Base-by-base conservation (phyloP, 2,888 invertebrate species). In the Sacculina carcini region DNA sequence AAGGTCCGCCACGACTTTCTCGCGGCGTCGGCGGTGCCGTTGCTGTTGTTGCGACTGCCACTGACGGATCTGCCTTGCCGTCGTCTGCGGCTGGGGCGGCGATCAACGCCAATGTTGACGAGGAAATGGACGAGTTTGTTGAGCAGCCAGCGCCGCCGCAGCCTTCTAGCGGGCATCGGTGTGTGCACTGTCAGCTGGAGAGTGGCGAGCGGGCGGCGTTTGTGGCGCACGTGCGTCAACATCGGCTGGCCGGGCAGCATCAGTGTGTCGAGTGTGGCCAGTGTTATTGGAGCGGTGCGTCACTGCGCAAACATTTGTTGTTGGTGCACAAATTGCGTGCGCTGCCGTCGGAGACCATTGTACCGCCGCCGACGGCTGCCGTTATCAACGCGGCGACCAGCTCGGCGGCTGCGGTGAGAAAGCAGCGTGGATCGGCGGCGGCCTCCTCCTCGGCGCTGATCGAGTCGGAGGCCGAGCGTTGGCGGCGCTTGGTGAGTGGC, bases 201-300 rank as follows among this genome's bases (percentile, higher is more conserved):
- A 44, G 28, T 7, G 44, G 29, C 28, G 44, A 14, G 28, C 44
- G 44, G 28, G 44, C 28, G 16, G 28, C n/a, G 10, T 44, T 44
- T 10, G 44, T 44, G 28, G 44, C 26, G 28, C 44, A 44, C 28
- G 44, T 44, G 28, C n/a, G n/a, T 9, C 44, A 23, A 28, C 44
- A 44, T 19, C 44, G 44, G n/a, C 44, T 28, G 44, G 16, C 24
- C 16, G 23, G 44, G 16, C 44, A 44, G 44, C 44, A 44, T 19
- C 44, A 44, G 44, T 44, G 44, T 5, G 28, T 29, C 28, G 44
- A 44, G 44, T 44, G 44, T 12, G 44, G 44, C 28, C 44, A 44
- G 44, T 44, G 44, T 12, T 44, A 44, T 29, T 16, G 24, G 9
- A 44, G 28, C 28, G 29, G 29, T 16, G 28, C 44, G 16, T 16